Evolutionary conservation across 2,888 invertebrate genomes (phyloP).

Genomic region (Metacarcinus magister): DNA sequence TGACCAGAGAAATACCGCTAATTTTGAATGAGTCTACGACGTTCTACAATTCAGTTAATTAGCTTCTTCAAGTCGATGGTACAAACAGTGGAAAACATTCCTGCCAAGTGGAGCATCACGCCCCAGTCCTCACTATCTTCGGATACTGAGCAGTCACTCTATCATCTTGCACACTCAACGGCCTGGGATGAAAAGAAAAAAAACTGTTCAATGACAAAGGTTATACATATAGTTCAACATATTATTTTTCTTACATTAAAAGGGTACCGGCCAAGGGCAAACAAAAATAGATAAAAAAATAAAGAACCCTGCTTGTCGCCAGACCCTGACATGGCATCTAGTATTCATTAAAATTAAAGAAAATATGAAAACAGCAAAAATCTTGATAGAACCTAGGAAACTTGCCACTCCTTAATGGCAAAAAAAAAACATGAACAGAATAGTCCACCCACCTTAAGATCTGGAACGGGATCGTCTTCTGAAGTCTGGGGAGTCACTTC

Average conservation of each 20-base stretch:
- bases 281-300: not conserved
- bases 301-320: not conserved
- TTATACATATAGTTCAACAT: not conserved
- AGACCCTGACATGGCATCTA: too few species aligned
- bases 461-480: constrained; percentile 81
- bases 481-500: constrained; percentile 81
- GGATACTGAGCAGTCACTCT: not conserved
- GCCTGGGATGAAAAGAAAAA: not conserved
- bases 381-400: not conserved
- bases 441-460: constrained; percentile 64
- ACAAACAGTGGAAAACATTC: constrained; percentile 42
- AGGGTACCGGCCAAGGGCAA: too few species aligned
- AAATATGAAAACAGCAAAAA: not conserved
- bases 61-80: not conserved
- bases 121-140: not conserved
- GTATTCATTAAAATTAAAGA: not conserved
- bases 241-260: not conserved
- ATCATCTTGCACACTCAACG: not conserved
- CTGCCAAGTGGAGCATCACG: not conserved
- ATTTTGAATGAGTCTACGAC: not conserved
- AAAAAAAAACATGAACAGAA: not conserved
- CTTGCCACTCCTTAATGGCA: not conserved
- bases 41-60: not conserved
- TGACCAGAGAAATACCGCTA: not conserved
- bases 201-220: not conserved